A percentile compares a stretch with the other conserved stretches of the same genome.
Conservation (phyloP, 2,113 vertebrate genomes). For the Haplochromis vanheusdeni region DNA sequence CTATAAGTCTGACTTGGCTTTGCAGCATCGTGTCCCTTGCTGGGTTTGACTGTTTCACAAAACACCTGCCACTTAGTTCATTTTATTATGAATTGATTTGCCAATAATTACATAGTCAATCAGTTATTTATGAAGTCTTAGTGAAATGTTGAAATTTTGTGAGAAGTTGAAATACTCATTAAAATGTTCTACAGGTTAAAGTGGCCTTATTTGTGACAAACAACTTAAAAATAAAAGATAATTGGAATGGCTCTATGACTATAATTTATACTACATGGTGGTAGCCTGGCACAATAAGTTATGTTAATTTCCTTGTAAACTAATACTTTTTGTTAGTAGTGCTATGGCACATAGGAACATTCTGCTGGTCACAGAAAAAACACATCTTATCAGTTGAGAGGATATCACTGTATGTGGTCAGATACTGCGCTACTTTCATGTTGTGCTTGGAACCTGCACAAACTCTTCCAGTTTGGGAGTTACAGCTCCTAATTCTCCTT, state of each 20-base stretch:
- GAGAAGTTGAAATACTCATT: background rate
- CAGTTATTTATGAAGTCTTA: background rate
- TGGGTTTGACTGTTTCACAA: background rate
- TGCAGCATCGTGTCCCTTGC: rapidly evolving
- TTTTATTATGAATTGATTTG: background rate
- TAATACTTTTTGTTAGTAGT: background rate
- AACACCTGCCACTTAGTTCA: background rate
- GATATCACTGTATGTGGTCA: background rate
- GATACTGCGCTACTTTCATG: background rate
- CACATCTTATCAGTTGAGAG: background rate
- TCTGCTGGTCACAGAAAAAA: background rate
- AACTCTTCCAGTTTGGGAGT: background rate
- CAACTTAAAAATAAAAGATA: background rate
- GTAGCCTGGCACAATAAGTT: background rate
- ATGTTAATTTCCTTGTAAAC: background rate
- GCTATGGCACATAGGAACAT: background rate
- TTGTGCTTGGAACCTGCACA: background rate
- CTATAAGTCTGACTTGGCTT: background rate
- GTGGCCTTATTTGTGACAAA: background rate
- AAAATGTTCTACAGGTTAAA: background rate
- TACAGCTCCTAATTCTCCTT: background rate
- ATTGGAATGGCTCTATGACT: background rate
- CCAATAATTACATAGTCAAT: background rate
- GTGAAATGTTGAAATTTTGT: background rate
- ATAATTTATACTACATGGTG: background rate